Base-by-base conservation (phyloP, 1,140 invertebrate genomes). In the Sinonovacula constricta region DNA sequence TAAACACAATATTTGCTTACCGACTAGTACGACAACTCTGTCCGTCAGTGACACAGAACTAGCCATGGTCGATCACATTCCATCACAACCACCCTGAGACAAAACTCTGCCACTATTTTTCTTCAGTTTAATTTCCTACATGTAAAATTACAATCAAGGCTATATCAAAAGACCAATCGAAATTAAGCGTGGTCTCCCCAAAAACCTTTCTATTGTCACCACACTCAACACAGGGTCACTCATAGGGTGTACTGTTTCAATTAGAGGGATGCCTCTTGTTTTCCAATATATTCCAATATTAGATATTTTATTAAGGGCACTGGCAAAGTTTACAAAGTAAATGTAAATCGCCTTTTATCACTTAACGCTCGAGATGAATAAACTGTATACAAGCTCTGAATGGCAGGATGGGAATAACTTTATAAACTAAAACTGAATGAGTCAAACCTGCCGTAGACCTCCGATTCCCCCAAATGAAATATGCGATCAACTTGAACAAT, bases 381-480 rank as follows among this genome's bases (percentile, higher is more conserved):
- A 80, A 75, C 69, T 75, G 70, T 80, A 72, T 80, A 80, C 70
- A 62, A 59, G 65, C 22, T n/a, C 15, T 67, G 53, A 76, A 76
- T 39, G 26, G 36, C n/a, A n/a, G 62, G 63, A 30, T 56, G 49
- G 69, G 59, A 71, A 63, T 33, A 72, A 59, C 68, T 72, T 66
- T 71, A 59, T 22, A 71, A 80, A 80, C 62, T 28, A 80, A 51
- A 66, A 59, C 56, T 74, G 65, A 63, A 56, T 75, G 15, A 75
- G 30, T 39, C 33, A 30, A 24, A 60, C 69, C 57, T 70, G 78
- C 81, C 83, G 79, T 81, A 79, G 79, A 80, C 68, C 80, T 84
- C 84, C 81, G 83, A n/a, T n/a, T n/a, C n/a, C n/a, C n/a, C 79
- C 81, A 81, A 83, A 86, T 86, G 74, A 87, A 87, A 86, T 83